Evolutionary conservation across 2,797 vertebrate species (phyloP).

Genomic region (Dermochelys coriacea): DNA sequence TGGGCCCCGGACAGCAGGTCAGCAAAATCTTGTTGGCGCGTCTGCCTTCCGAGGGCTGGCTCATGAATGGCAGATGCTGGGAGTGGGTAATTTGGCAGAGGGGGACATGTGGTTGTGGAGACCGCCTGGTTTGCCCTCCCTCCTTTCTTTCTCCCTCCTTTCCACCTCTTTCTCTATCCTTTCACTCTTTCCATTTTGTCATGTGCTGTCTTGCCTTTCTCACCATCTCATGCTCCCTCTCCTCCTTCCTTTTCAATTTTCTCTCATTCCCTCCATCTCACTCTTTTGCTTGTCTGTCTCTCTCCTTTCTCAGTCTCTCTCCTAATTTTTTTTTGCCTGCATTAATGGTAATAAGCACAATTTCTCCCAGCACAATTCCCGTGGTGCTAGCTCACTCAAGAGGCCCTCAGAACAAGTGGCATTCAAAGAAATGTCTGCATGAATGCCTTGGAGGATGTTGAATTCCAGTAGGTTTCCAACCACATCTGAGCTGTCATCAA

Average conservation of each 20-base stretch:
- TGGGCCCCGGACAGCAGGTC: neutral
- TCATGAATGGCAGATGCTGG: neutral
- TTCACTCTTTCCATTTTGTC: neutral
- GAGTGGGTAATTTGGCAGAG: neutral
- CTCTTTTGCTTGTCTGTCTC: fast-evolving
- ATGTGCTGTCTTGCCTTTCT: neutral
- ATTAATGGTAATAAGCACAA: neutral
- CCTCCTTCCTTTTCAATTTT: fast-evolving
- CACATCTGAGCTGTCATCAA: neutral
- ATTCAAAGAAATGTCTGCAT: neutral
- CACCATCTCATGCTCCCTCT: neutral
- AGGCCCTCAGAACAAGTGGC: neutral
- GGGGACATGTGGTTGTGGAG: neutral
- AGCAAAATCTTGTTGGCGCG: neutral
- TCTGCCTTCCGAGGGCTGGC: neutral
- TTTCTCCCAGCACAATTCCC: neutral
- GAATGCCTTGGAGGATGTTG: neutral
- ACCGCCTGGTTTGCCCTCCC: neutral
- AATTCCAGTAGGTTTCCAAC: neutral
- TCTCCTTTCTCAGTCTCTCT: neutral
- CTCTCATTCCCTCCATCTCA: neutral
- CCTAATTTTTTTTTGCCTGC: neutral
- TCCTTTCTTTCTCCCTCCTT: neutral
- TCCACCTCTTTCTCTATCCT: neutral
- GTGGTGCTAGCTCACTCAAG: neutral